Conservation (phyloP, 2,797 vertebrate genomes). For the Monodelphis domestica region DNA sequence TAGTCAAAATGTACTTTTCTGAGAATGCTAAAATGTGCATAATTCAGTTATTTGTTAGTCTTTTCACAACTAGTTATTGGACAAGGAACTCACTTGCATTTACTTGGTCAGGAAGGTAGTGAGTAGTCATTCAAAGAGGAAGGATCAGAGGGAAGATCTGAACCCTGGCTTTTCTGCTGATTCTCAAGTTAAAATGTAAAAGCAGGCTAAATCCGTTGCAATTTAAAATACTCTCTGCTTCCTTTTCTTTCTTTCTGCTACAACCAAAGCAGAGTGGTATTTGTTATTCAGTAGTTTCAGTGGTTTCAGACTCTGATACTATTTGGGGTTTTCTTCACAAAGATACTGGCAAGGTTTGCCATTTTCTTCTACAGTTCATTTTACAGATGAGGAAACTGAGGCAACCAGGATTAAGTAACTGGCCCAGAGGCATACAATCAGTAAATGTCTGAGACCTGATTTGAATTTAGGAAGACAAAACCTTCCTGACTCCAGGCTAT, state of each 20-base stretch:
- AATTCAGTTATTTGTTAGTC: not conserved
- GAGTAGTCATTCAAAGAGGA: not conserved
- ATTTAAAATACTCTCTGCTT: not conserved
- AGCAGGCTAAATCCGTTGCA: not conserved
- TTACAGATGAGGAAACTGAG: too few relatives aligned
- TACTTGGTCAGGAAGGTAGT: not conserved
- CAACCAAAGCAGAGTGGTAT: not conserved
- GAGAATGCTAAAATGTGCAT: not conserved
- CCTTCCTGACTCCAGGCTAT: too few relatives aligned
- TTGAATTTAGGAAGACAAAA: too few relatives aligned
- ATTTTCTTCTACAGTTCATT: too few relatives aligned
- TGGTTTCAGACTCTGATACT: too few relatives aligned
- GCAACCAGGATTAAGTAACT: too few relatives aligned
- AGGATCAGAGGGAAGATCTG: not conserved
- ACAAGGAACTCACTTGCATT: not conserved
- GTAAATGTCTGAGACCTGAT: too few relatives aligned
- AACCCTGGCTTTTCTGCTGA: not conserved
- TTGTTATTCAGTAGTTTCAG: too few relatives aligned
- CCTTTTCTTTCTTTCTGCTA: too few relatives aligned
- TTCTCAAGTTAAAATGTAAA: not conserved
- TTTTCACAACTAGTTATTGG: not conserved
- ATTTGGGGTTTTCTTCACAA: too few relatives aligned
- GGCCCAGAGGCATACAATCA: too few relatives aligned
- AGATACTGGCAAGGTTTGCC: too few relatives aligned
- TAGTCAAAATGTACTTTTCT: not conserved